phyloP scores from a whole-genome alignment of 2,888 invertebrate species.

The Oligia fasciuncula region DNA sequence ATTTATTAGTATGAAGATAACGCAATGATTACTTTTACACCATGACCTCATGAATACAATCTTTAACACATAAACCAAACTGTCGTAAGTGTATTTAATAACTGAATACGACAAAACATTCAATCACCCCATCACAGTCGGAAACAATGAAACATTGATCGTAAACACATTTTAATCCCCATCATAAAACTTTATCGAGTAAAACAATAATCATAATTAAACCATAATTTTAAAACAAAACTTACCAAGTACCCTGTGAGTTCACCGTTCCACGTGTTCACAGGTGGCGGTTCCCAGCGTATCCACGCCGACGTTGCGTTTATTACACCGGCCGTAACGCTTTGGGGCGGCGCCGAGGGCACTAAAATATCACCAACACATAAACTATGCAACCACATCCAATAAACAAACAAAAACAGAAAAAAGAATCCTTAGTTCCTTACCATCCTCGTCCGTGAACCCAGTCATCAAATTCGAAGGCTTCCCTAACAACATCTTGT shows the following conservation, averaged over 20 bases:
- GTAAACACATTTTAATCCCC: constrained; percentile 41
- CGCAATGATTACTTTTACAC: too few species aligned
- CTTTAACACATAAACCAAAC: too few species aligned
- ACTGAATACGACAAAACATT: neutral
- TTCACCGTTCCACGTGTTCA: constrained; percentile 94
- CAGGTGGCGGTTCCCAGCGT: constrained; percentile 95
- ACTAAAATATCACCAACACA: constrained; percentile 87
- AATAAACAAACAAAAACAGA: constrained; percentile 46
- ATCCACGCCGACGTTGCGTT: constrained; percentile 95
- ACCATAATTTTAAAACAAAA: constrained; percentile 67
- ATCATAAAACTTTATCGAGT: constrained; percentile 67
- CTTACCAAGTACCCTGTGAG: constrained; percentile 96
- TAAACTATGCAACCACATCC: constrained; percentile 62
- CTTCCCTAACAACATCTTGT: constrained; percentile 96
- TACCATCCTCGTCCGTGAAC: constrained; percentile 95
- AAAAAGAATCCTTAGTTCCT: constrained; percentile 61
- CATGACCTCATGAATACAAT: neutral
- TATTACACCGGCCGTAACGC: constrained; percentile 94
- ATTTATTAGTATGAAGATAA: neutral
- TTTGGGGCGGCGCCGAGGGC: constrained; percentile 94
- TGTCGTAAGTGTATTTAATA: neutral
- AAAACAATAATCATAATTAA: constrained; percentile 66
- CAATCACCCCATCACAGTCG: constrained; percentile 10
- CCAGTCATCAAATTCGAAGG: constrained; percentile 97
- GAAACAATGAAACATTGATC: constrained; percentile 19